phyloP scores from a whole-genome alignment of 2,888 invertebrate genomes.

The Orchestes rusci region DNA sequence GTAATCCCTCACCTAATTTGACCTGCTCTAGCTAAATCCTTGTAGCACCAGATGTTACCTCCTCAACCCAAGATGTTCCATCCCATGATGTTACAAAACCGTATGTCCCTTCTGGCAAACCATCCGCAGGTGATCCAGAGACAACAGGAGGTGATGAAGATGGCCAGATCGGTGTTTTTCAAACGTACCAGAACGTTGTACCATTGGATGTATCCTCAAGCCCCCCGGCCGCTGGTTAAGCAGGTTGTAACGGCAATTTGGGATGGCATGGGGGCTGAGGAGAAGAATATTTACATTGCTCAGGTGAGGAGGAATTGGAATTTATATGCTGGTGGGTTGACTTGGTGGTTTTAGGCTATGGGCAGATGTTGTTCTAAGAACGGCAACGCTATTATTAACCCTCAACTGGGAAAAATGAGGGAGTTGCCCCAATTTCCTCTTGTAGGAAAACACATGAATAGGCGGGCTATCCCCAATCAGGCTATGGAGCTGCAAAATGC shows the following conservation, averaged over 20 bases:
- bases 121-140: no score
- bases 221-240: conserved; percentile 43
- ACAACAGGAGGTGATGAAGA: conserved; percentile 39
- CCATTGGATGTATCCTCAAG: conserved; percentile 45
- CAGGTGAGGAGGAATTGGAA: conserved; percentile 35
- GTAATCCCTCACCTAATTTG: no score
- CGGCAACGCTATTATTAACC: conserved; percentile 42
- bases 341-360: conserved; percentile 8
- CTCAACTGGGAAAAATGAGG: conserved; percentile 40
- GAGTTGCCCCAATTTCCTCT: conserved; percentile 27
- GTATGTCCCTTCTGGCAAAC: no score
- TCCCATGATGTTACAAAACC: no score
- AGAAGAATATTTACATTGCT: conserved; percentile 45
- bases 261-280: conserved; percentile 40
- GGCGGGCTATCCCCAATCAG: no score
- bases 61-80: no score
- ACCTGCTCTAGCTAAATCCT: no score
- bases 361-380: conserved; percentile 9
- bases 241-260: conserved; percentile 41
- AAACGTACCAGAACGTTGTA: conserved; percentile 45
- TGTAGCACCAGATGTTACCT: no score
- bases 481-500: conserved; percentile 32
- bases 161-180: conserved; percentile 44
- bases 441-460: conserved; percentile 20
- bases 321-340: neutral